Percentiles rank a stretch among this genome's conserved stretches.
phyloP scores from a whole-genome alignment of 2,113 vertebrate species.

The Origma solitaria region DNA sequence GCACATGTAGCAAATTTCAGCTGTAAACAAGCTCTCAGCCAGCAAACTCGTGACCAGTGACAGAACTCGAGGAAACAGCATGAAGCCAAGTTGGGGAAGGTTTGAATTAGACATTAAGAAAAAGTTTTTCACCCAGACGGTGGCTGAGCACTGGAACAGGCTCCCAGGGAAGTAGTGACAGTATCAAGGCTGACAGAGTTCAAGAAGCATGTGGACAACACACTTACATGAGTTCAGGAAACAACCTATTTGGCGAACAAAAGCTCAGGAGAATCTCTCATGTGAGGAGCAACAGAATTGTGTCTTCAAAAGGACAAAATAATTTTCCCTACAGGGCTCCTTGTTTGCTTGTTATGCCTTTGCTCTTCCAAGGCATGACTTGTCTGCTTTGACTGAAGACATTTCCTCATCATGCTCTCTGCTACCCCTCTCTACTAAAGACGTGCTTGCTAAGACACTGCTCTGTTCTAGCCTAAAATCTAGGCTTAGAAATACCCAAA shows the following conservation, averaged over 20 bases:
- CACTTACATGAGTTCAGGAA: background rate
- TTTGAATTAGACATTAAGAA: background rate
- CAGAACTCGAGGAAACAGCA: background rate
- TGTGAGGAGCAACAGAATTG: accelerated
- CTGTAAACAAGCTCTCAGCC: background rate
- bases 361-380: background rate
- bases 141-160: background rate
- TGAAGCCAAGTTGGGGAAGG: background rate
- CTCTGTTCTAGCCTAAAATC: background rate
- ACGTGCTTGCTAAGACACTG: background rate
- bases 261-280: background rate
- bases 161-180: background rate
- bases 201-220: background rate
- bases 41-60: background rate
- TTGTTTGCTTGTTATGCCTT: background rate
- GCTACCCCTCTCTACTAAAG: background rate
- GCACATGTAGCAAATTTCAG: background rate
- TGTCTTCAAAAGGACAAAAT: background rate
- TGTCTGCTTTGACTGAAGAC: background rate
- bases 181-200: background rate
- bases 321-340: background rate
- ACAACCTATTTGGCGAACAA: background rate
- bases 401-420: background rate
- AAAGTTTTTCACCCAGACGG: background rate
- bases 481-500: background rate